Evolutionary conservation across 2,888 invertebrate species (phyloP), one percentile per base, ranked within the genome.

Genomic region (Zygogramma bicolorata): DNA sequence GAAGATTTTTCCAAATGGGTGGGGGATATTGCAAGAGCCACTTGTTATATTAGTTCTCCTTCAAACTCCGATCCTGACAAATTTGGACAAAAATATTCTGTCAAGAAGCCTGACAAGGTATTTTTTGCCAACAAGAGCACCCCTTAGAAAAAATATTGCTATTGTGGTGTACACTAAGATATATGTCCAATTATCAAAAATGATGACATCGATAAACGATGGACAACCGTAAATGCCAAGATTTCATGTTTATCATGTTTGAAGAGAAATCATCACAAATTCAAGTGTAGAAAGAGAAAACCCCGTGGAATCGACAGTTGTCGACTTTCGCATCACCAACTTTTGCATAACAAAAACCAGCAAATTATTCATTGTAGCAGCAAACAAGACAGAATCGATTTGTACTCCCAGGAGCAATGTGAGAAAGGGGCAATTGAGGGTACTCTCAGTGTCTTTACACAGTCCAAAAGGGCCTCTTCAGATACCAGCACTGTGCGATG

Each of bases 1-100:
- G 27, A 57, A 57, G 31, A 31, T 59, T 59, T 10, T 20, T n/a
- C 59, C 18, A 59, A 59, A 59, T 59, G 31, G 31, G 29, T 59
- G 59, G n/a, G n/a, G 13, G 31, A 57, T 10, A 59, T 2, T 29
- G 22, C 22, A 4, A 25, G 13, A 15, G 25, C 7, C 15, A 13
- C 10, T 27, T 57, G 57, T 1, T 57, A 25, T 20, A 6, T 57
- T 27, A 57, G 25, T 29, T 13, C 27, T 6, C 1, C 3, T n/a
- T n/a, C n/a, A n/a, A n/a, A n/a, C n/a, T n/a, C n/a, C n/a, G n/a
- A n/a, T n/a, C n/a, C n/a, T n/a, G n/a, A n/a, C n/a, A n/a, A n/a
- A n/a, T n/a, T n/a, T n/a, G n/a, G n/a, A n/a, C n/a, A n/a, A n/a
- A n/a, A n/a, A n/a, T n/a, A n/a, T n/a, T n/a, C n/a, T n/a, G n/a